phyloP scores from a whole-genome alignment of 2,888 invertebrate species.

The Bembecia ichneumoniformis region DNA sequence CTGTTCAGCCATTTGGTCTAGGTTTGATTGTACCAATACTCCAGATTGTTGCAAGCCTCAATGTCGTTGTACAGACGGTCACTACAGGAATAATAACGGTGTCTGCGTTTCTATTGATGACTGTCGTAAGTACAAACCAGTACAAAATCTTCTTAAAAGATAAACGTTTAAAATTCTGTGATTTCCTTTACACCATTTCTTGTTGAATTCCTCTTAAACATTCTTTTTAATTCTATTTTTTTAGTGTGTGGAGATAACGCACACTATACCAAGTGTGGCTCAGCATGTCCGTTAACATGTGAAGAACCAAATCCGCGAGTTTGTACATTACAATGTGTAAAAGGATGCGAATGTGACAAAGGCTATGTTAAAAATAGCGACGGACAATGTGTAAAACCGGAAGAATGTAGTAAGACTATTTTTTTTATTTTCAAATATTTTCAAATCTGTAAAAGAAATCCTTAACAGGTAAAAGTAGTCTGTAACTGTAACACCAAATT shows the following conservation, averaged over 20 bases:
- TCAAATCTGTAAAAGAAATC: neutral
- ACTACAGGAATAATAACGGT: constrained; percentile 9
- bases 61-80: constrained; percentile 8
- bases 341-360: neutral
- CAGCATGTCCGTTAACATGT: constrained; percentile 7
- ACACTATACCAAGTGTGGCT: constrained; percentile 2
- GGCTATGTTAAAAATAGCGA: neutral
- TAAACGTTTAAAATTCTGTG: too few relatives aligned
- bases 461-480: too few relatives aligned
- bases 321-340: constrained; percentile 4
- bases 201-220: neutral
- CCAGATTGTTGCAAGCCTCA: constrained; percentile 6
- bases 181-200: neutral
- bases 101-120: constrained; percentile 16
- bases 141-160: too few relatives aligned
- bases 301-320: neutral
- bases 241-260: neutral
- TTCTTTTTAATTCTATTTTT: neutral
- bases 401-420: neutral
- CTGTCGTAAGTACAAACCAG: constrained; percentile 16
- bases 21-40: constrained; percentile 4
- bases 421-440: neutral
- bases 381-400: neutral
- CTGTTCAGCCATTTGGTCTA: constrained; percentile 5
- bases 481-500: too few relatives aligned